These are phyloP conservation scores for Folsomia manolachei DNA, from an alignment of 2,888 invertebrate species.

Conservation along the genomic window DNA sequence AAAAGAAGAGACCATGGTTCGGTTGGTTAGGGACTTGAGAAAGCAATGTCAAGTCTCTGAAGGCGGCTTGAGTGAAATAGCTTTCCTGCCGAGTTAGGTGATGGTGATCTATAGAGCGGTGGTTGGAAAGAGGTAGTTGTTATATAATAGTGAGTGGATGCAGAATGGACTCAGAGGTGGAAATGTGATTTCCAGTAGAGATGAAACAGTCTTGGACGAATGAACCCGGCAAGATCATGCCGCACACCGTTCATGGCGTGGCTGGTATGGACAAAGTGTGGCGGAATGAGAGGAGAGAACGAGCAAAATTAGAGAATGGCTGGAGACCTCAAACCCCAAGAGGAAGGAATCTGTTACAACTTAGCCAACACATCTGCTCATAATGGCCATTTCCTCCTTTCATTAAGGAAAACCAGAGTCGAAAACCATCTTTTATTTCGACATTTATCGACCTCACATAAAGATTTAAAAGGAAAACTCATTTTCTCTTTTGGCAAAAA, in stretches of 20 bases:
- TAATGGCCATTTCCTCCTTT: slow-evolving; percentile 27
- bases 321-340: slow-evolving; percentile 17
- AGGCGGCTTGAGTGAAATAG: background rate
- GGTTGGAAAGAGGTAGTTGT: background rate
- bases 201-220: background rate
- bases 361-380: slow-evolving; percentile 35
- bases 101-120: background rate
- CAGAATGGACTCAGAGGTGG: background rate
- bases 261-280: slow-evolving; percentile 3
- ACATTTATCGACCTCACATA: slow-evolving; percentile 34
- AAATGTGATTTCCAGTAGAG: background rate
- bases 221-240: background rate
- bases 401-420: slow-evolving; percentile 35
- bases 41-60: background rate
- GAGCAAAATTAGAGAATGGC: slow-evolving; percentile 19
- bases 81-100: background rate
- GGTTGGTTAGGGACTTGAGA: background rate
- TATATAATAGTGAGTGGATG: no score
- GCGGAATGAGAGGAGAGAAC: background rate
- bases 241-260: no score
- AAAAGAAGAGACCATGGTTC: no score
- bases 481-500: slow-evolving; percentile 11
- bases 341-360: slow-evolving; percentile 23
- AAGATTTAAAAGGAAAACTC: slow-evolving; percentile 18
- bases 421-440: slow-evolving; percentile 37